A percentile compares a stretch with the other conserved stretches of the same genome.
Conservation (phyloP, 2,888 invertebrate species). For the Coelogynopora nodosa region DNA sequence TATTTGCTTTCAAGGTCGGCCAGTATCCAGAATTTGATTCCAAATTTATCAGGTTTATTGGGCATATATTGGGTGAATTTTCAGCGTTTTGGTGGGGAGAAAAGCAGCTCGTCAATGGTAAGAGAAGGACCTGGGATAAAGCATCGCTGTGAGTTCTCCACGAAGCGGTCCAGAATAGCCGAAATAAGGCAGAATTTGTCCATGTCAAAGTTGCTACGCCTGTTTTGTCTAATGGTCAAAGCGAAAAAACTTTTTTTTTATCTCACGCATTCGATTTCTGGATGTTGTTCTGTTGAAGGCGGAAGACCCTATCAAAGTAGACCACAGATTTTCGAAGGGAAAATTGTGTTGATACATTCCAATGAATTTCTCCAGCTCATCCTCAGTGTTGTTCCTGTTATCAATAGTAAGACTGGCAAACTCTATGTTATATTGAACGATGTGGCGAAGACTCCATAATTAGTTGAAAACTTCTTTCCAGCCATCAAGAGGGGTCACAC, state of each 20-base stretch:
- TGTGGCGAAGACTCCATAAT: background rate
- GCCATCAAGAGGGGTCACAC: background rate
- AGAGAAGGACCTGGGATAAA: background rate
- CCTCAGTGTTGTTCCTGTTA: background rate
- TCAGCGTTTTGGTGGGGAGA: too few species aligned
- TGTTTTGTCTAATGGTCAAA: background rate
- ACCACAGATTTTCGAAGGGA: background rate
- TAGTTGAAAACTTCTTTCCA: background rate
- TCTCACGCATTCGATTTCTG: background rate
- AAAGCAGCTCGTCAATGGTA: background rate
- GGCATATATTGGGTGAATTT: too few species aligned
- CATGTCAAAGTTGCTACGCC: background rate
- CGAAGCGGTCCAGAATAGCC: background rate
- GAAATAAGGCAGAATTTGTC: background rate
- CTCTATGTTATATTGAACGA: background rate
- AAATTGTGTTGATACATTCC: background rate
- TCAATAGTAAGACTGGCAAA: background rate
- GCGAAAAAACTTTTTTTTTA: background rate
- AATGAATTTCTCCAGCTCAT: background rate
- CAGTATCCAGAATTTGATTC: constrained; percentile 10
- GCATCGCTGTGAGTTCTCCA: background rate
- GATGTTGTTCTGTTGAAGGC: background rate
- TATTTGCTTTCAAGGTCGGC: constrained; percentile 26
- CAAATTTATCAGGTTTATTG: constrained; percentile 23
- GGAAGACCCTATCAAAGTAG: background rate